Conservation (phyloP, 2,797 vertebrate species). For the Platyrinchus mystaceus region DNA sequence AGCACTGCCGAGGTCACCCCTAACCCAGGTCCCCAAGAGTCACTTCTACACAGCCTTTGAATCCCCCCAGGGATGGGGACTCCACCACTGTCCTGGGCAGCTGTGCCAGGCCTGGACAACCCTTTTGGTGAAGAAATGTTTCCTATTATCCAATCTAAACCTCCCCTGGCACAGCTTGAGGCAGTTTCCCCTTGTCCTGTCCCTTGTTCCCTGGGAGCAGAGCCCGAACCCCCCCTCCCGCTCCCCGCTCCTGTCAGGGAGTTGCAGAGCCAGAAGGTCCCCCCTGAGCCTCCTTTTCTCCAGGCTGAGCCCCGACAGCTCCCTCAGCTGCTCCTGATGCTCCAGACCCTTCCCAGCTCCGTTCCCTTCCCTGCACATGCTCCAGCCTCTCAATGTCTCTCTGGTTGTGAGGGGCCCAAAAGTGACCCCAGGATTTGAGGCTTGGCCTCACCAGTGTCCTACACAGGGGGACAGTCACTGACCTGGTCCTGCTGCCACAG, state of each 20-base stretch:
- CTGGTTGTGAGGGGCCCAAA: background rate
- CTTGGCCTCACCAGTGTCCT: background rate
- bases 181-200: fast-evolving
- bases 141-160: fast-evolving
- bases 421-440: background rate
- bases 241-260: background rate
- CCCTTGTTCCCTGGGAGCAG: background rate
- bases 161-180: fast-evolving
- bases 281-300: background rate
- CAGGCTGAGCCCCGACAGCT: background rate
- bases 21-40: fast-evolving
- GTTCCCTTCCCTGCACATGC: fast-evolving
- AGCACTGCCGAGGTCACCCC: background rate
- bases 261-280: background rate
- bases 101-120: background rate
- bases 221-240: background rate
- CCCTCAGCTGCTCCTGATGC: background rate
- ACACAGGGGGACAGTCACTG: background rate
- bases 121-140: background rate
- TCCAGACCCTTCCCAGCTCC: background rate
- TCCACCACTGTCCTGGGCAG: fast-evolving
- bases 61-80: background rate
- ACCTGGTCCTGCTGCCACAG: background rate
- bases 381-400: fast-evolving
- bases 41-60: fast-evolving